Percentiles rank a stretch among this genome's conserved stretches.
phyloP scores from a whole-genome alignment of 1,140 invertebrate species.

The Maniola jurtina region DNA sequence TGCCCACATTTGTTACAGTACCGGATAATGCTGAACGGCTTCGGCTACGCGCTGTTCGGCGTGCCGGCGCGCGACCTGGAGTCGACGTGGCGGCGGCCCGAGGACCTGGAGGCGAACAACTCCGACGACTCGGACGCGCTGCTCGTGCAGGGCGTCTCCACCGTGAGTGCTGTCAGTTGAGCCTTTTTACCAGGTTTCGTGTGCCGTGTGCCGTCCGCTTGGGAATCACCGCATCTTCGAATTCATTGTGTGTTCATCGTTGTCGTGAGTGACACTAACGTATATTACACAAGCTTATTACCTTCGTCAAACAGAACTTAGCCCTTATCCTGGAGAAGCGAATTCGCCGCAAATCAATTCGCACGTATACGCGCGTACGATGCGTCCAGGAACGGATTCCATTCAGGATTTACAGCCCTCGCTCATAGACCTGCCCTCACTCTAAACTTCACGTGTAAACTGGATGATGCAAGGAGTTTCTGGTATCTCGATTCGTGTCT shows the following conservation, averaged over 20 bases:
- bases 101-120: conserved; percentile 79
- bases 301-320: too few species aligned
- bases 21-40: conserved; percentile 87
- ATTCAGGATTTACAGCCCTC: too few species aligned
- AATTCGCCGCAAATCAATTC: neutral
- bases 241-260: conserved; percentile 17
- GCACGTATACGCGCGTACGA: too few species aligned
- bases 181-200: conserved; percentile 32
- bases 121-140: conserved; percentile 72
- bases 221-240: conserved; percentile 21
- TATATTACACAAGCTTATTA: neutral
- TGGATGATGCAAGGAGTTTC: too few species aligned
- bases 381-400: too few species aligned
- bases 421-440: too few species aligned
- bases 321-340: too few species aligned
- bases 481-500: too few species aligned
- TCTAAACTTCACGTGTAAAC: too few species aligned
- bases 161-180: conserved; percentile 77
- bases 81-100: conserved; percentile 84
- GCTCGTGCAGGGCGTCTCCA: conserved; percentile 69
- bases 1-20: conserved; percentile 78
- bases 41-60: conserved; percentile 87
- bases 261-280: conserved; percentile 11
- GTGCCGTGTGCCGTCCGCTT: conserved; percentile 25
- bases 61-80: conserved; percentile 85